Base-by-base conservation (phyloP, 2,888 invertebrate species). In the Sericinus montela region DNA sequence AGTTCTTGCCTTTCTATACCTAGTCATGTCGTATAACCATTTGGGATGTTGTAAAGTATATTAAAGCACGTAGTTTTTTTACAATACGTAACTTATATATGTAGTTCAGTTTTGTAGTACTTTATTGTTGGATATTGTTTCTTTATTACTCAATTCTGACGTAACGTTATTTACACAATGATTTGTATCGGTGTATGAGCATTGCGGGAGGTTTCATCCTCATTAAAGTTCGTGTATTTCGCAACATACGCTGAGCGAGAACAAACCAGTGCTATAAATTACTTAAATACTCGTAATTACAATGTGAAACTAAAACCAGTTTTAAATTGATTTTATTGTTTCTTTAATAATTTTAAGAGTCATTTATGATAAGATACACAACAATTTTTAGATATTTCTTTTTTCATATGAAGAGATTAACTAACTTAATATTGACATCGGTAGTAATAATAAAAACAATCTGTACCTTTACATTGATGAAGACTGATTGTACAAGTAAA, bases 141-240 rank as follows among this genome's bases (percentile, higher is more conserved):
- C 23, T 15, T 41, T 30, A 42, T 45, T 42, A 42, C 42, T 37
- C 42, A 45, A 42, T 51, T 5, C 30, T 10, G 15, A 32, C 32
- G 41, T 50, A 45, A 50, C 25, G 37, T 29, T 19, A 44, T 40
- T 44, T 49, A 35, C 50, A 37, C 44, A 50, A 51, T 51, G 42
- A 48, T 51, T 52, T 41, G 43, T 52, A 38, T 45, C 44, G 53
- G 39, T 45, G 45, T 32, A 50, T 45, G 50, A 45, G 25, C 45
- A 50, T 32, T 32, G 50, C 41, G 15, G 16, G 37, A 30, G 48
- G 41, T 37, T 51, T 29, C 41, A 50, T 50, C 37, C 50, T 51
- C 41, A 51, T 45, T 51, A 50, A 40, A 50, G 45, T 42, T 37
- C 4, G 29, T 41, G 16, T 7, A n/a, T 51, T 51, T 51, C 45